Conservation (phyloP, 1,140 invertebrate genomes). For the Spodoptera litura region DNA sequence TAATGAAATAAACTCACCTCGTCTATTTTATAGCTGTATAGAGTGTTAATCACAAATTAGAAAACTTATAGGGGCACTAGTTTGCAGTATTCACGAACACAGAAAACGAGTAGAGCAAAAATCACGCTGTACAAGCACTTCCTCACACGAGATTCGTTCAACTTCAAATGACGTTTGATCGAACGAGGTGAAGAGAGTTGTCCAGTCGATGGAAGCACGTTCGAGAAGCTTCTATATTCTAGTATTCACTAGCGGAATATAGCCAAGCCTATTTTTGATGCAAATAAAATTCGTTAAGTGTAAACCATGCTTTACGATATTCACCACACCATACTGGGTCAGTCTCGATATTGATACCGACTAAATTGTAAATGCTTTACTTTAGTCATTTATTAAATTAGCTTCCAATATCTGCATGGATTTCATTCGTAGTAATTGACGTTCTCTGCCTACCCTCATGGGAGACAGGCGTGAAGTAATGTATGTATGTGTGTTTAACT, state of each 20-base stretch:
- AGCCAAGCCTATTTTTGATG: no score
- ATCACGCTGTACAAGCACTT: conserved; percentile 31
- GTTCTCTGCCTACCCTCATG: no score
- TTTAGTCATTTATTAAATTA: no score
- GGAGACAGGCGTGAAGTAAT: no score
- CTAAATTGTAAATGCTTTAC: no score
- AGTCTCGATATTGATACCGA: no score
- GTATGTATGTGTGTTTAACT: no score
- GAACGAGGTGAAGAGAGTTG: conserved; percentile 11
- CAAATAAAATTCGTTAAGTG: no score
- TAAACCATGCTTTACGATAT: no score
- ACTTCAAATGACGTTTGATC: conserved; percentile 48
- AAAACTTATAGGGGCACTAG: conserved; percentile 24
- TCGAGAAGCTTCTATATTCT: conserved; percentile 44
- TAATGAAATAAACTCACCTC: conserved; percentile 28
- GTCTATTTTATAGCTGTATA: background rate
- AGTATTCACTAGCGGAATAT: background rate
- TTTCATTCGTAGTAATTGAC: no score
- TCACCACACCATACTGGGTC: no score
- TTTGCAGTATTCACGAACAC: conserved; percentile 38
- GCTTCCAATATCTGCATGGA: no score
- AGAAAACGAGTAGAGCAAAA: background rate
- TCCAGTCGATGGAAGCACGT: conserved; percentile 22
- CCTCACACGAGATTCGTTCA: conserved; percentile 31
- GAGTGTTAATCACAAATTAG: background rate